phyloP scores from a whole-genome alignment of 2,888 invertebrate species.

The Lepidonotus clava region DNA sequence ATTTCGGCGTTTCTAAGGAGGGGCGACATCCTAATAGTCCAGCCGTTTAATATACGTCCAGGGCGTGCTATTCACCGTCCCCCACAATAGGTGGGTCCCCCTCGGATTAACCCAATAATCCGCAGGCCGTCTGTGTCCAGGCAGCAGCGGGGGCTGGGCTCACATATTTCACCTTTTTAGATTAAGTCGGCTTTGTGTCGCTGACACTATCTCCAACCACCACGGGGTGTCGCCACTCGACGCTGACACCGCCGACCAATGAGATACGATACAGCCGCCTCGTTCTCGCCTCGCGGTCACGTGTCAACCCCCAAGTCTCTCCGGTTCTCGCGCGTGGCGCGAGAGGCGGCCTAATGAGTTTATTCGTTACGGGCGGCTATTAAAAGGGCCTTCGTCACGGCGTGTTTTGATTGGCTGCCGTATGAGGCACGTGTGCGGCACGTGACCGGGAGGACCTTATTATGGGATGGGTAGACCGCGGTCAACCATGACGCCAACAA shows the following conservation, averaged over 20 bases:
- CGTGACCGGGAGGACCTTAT: not conserved
- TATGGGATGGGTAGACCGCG: not conserved
- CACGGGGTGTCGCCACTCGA: not conserved
- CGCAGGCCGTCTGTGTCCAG: not conserved
- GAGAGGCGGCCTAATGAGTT: slow-evolving; percentile 27
- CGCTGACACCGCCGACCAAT: not conserved
- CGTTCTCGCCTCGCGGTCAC: not conserved
- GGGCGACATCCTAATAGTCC: not conserved
- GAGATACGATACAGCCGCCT: not conserved
- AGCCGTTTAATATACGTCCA: not conserved
- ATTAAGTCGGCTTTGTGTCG: not conserved
- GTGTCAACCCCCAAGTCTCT: not conserved
- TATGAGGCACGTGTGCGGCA: slow-evolving; percentile 1
- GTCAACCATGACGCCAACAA: too few species aligned
- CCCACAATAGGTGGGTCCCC: not conserved
- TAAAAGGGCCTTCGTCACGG: slow-evolving; percentile 1
- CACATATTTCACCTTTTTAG: not conserved
- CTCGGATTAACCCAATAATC: not conserved
- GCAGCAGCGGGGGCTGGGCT: not conserved
- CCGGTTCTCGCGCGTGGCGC: slow-evolving; percentile 30
- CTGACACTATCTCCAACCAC: not conserved
- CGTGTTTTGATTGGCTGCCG: not conserved
- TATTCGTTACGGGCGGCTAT: slow-evolving; percentile 5
- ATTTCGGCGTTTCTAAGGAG: too few species aligned
- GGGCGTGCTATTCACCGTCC: not conserved